phyloP scores from a whole-genome alignment of 2,797 vertebrate genomes.

The Telmatherina bonti region DNA sequence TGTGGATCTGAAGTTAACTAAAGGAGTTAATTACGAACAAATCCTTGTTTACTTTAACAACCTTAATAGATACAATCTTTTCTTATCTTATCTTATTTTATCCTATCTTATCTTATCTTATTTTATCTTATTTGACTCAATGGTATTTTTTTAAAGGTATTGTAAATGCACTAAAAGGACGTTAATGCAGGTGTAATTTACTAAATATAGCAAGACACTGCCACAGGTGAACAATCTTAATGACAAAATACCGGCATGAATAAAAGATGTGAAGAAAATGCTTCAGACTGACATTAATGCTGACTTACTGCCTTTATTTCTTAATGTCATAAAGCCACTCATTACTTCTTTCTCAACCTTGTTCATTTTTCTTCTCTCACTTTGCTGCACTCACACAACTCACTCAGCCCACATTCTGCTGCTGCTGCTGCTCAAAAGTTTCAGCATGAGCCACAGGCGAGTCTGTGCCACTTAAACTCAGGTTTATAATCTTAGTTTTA shows the following conservation, averaged over 20 bases:
- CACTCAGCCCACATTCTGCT: constrained; percentile 29
- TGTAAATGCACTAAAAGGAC: not conserved
- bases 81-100: not conserved
- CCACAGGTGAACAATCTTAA: constrained; percentile 24
- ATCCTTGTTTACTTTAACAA: no score
- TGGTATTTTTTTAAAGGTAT: not conserved
- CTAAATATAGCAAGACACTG: not conserved
- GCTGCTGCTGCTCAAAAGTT: constrained; percentile 56
- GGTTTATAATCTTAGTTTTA: constrained; percentile 76
- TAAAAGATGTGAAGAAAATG: constrained; percentile 29
- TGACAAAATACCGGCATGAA: constrained; percentile 10
- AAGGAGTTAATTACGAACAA: not conserved
- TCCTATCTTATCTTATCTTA: not conserved
- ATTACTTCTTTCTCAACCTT: constrained; percentile 21
- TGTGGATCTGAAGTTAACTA: not conserved
- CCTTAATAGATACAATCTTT: no score
- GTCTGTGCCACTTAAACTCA: constrained; percentile 73
- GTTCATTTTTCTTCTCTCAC: not conserved
- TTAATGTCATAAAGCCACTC: constrained; percentile 50
- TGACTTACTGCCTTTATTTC: constrained; percentile 55
- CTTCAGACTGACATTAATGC: constrained; percentile 34
- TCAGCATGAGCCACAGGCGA: constrained; percentile 57
- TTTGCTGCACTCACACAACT: constrained; percentile 6
- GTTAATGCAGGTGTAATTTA: not conserved
- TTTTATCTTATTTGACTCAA: not conserved